These are phyloP conservation scores for Biston betularia DNA, from an alignment of 2,888 invertebrate genomes.

Conservation along the genomic window DNA sequence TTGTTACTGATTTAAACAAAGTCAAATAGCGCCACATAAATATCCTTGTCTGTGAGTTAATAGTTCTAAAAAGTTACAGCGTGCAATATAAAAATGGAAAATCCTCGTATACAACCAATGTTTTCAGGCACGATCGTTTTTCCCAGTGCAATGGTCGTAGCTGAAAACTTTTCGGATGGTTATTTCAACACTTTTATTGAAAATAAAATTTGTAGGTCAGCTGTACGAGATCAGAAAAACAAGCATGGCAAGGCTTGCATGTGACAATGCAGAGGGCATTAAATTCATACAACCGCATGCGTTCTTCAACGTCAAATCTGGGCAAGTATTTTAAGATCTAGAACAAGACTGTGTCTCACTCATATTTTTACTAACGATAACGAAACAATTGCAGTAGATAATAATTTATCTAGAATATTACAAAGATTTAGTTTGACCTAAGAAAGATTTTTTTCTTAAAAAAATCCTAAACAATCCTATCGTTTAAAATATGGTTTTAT, in stretches of 20 bases:
- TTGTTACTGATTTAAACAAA: too few species aligned
- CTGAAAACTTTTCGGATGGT: slow-evolving; percentile 39
- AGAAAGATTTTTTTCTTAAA: too few species aligned
- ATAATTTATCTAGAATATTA: too few species aligned
- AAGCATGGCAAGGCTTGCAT: slow-evolving; percentile 70
- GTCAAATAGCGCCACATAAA: slow-evolving; percentile 15
- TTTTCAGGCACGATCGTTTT: slow-evolving; percentile 41
- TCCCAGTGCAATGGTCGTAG: slow-evolving; percentile 43
- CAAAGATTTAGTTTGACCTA: too few species aligned
- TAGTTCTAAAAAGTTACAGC: slow-evolving; percentile 35
- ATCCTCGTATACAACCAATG: slow-evolving; percentile 35
- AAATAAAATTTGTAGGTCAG: slow-evolving; percentile 52
- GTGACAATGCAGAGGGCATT: slow-evolving; percentile 73
- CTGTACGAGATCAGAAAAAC: slow-evolving; percentile 68
- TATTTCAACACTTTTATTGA: slow-evolving; percentile 41
- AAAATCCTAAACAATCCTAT: too few species aligned
- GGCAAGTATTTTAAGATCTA: slow-evolving; percentile 49
- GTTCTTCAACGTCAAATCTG: slow-evolving; percentile 60
- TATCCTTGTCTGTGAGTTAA: slow-evolving; percentile 16
- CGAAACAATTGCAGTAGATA: too few species aligned
- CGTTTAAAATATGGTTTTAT: too few species aligned
- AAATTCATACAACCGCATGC: slow-evolving; percentile 70
- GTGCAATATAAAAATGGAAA: slow-evolving; percentile 30
- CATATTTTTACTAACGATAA: too few species aligned
- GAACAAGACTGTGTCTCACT: background rate